phyloP scores from a whole-genome alignment of 2,888 invertebrate species.

The Lithophane ornitopus region DNA sequence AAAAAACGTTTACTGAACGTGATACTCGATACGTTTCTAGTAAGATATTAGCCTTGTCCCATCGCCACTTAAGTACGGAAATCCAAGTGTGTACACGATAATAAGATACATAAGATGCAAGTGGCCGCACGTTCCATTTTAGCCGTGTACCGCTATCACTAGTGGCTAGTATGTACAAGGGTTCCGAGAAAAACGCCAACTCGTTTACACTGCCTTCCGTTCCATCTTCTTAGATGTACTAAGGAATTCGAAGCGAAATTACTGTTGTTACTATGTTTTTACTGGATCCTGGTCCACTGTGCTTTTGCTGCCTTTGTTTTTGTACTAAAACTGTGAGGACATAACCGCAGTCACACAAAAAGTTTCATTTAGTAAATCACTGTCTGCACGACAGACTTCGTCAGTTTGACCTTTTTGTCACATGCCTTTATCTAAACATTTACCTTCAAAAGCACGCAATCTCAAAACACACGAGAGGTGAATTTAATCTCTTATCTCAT shows the following conservation, averaged over 20 bases:
- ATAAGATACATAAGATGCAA: constrained; percentile 58
- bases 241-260: constrained; percentile 69
- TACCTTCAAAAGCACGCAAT: constrained; percentile 51
- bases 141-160: constrained; percentile 56
- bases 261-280: constrained; percentile 63
- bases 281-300: constrained; percentile 45
- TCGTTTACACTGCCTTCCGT: constrained; percentile 68
- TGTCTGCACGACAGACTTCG: constrained; percentile 20
- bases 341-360: constrained; percentile 14
- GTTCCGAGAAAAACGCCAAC: constrained; percentile 72
- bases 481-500: constrained; percentile 80
- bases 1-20: not conserved
- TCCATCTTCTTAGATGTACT: constrained; percentile 70
- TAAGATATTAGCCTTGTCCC: constrained; percentile 29
- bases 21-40: constrained; percentile 32
- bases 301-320: constrained; percentile 42
- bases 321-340: constrained; percentile 33
- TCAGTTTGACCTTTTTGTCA: constrained; percentile 38
- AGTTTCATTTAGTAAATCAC: constrained; percentile 7
- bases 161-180: constrained; percentile 43
- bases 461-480: constrained; percentile 63
- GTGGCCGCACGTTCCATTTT: constrained; percentile 59
- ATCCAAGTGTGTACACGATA: constrained; percentile 51
- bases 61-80: constrained; percentile 46
- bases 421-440: constrained; percentile 48